phyloP scores from a whole-genome alignment of 2,888 invertebrate species.

The Masnerella sp. region DNA sequence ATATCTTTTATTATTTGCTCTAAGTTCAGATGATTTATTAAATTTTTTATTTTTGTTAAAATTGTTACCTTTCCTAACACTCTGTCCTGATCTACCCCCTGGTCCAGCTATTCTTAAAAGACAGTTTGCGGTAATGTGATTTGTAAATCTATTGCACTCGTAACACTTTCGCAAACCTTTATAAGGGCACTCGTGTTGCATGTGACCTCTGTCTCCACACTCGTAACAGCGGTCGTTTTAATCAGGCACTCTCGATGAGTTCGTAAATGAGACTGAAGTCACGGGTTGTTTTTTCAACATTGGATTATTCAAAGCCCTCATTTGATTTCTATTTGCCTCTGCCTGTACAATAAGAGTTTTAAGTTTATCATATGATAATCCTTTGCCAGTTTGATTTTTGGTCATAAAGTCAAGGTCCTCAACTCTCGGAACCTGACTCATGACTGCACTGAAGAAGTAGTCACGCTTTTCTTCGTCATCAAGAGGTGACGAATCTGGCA shows the following conservation, averaged over 20 bases:
- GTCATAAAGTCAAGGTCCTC: constrained; percentile 13
- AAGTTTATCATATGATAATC: constrained; percentile 19
- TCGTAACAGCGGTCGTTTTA: constrained; percentile 1
- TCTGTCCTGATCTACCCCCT: neutral
- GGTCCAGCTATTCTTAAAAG: neutral
- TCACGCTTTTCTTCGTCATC: constrained; percentile 19
- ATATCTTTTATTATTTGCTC: neutral
- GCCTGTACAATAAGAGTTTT: constrained; percentile 26
- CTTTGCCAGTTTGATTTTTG: constrained; percentile 6
- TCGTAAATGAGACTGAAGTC: constrained; percentile 1
- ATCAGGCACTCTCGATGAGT: neutral
- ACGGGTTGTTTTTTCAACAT: neutral
- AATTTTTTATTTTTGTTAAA: neutral
- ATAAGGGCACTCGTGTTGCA: constrained; percentile 38
- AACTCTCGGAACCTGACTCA: neutral
- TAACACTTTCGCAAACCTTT: constrained; percentile 39
- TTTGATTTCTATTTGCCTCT: constrained; percentile 18
- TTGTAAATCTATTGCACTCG: constrained; percentile 18
- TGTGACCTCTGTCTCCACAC: constrained; percentile 19
- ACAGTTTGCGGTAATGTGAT: constrained; percentile 8
- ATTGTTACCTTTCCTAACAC: neutral
- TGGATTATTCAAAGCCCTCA: neutral
- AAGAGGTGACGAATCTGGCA: constrained; percentile 7
- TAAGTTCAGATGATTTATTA: neutral
- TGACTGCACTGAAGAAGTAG: constrained; percentile 6